Evolutionary conservation across 30 jellyfish, hydroid and myxozoan species (phyloP), one percentile per base, ranked within the genome.

Genomic region (Aurelia coerulea): DNA sequence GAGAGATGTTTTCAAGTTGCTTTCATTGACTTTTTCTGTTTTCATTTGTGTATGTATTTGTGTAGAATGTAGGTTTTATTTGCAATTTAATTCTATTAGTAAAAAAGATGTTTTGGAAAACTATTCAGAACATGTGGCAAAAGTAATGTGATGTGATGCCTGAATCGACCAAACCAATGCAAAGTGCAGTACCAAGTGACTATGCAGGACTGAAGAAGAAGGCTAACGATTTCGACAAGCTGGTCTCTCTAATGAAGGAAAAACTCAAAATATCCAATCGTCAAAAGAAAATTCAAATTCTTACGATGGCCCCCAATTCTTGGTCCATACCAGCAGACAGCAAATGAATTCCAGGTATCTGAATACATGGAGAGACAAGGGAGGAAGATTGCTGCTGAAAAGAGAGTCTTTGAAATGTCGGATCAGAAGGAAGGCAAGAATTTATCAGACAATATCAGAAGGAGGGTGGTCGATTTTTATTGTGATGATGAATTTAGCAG

Each of bases 221-320:
- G 58, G 81, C 90, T 41, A 32, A 49, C 13, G 90, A 62, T 17
- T 65, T 79, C 14, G 90, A 79, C 46, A 39, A 12, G 14, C 90
- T 79, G 34, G 70, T 65, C 69, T 58, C 16, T n/a, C 34, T 79
- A 67, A 79, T 79, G 90, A 79, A 79, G 49, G 51, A 62, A 41
- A 64, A 79, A 64, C 15, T 23, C 12, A 65, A 79, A 49, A 53
- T 42, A n/a, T 62, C 51, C 29, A 39, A 65, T 5, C 31, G 84
- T 18, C 90, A 71, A 53, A 84, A 23, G 29, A 23, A 23, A 23
- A 23, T 23, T 23, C 29, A 23, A 23, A 23, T 23, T 23, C 29
- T 23, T 51, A 90, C 96, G 4, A 56, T 74, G 73, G 72, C 83
- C 51, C 96, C 92, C 49, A 23, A 34, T 35, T 78, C 87, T 33